phyloP scores from a whole-genome alignment of 2,113 vertebrate species.

The Alectura lathami region DNA sequence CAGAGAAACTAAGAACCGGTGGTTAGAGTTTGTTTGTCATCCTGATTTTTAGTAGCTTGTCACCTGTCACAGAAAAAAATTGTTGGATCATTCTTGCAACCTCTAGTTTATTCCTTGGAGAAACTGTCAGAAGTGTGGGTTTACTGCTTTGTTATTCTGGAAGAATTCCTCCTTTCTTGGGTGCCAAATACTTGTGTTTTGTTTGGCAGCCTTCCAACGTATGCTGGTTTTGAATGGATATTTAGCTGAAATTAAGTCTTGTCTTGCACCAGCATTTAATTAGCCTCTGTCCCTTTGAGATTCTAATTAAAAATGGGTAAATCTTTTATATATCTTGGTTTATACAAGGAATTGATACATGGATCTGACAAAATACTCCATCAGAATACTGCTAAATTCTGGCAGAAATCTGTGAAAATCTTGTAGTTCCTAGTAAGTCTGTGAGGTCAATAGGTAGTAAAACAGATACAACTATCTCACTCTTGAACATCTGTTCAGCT shows the following conservation, averaged over 20 bases:
- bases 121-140: neutral
- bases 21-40: neutral
- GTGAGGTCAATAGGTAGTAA: neutral
- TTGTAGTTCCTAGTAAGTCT: neutral
- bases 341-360: neutral
- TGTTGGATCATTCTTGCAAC: neutral
- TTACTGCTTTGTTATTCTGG: neutral
- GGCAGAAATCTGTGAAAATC: neutral
- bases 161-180: neutral
- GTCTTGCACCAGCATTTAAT: neutral
- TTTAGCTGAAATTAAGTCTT: neutral
- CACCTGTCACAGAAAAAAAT: neutral
- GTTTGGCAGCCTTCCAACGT: neutral
- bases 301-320: neutral
- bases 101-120: neutral
- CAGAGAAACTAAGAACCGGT: neutral
- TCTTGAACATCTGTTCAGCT: neutral
- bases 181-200: neutral
- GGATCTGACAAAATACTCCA: neutral
- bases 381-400: neutral
- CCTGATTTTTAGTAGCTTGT: neutral
- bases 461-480: neutral
- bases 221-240: neutral
- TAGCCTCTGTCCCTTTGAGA: neutral
- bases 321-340: neutral